Conservation (phyloP, 2,113 vertebrate genomes). For the Pongo abelii region DNA sequence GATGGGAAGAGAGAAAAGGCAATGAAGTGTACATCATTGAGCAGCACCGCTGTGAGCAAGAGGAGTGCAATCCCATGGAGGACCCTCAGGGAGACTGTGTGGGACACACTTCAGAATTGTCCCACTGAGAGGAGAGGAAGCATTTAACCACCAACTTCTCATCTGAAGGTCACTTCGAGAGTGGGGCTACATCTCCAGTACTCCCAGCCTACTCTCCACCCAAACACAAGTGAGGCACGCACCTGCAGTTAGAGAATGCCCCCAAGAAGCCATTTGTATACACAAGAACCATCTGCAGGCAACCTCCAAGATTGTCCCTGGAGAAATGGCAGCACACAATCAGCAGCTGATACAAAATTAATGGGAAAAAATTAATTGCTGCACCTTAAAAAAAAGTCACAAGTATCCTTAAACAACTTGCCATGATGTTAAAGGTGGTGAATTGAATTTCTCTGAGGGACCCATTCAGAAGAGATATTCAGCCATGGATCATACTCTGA, state of each 20-base stretch:
- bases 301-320: neutral
- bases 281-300: neutral
- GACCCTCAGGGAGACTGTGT: neutral
- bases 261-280: neutral
- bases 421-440: neutral
- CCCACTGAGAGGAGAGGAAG: neutral
- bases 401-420: neutral
- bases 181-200: neutral
- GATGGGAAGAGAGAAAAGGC: neutral
- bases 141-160: neutral
- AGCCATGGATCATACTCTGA: neutral
- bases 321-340: neutral
- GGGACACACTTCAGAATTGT: neutral
- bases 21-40: no score
- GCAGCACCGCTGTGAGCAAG: no score
- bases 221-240: neutral
- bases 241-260: neutral
- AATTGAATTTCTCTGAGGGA: neutral
- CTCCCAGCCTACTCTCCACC: neutral
- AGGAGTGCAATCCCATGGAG: accelerated
- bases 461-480: neutral
- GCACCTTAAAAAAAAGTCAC: neutral
- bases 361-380: neutral
- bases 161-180: neutral
- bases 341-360: neutral